phyloP scores from a whole-genome alignment of 2,797 vertebrate genomes.

The Muscicapa striata region DNA sequence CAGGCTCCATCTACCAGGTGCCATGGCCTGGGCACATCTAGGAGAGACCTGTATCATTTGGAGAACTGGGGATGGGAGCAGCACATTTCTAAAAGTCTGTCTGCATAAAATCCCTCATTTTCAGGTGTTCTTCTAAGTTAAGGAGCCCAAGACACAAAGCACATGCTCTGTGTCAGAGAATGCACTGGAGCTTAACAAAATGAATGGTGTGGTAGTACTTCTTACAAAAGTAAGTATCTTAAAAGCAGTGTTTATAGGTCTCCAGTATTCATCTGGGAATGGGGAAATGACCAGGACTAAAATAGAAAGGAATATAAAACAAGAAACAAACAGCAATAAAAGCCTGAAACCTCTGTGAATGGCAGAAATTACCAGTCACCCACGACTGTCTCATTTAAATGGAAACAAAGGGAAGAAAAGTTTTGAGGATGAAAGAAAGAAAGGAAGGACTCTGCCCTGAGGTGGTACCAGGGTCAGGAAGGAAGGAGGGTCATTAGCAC shows the following conservation, averaged over 20 bases:
- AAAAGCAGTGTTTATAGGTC: background rate
- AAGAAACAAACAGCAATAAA: background rate
- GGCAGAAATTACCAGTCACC: background rate
- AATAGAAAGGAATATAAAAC: background rate
- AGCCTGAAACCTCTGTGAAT: background rate
- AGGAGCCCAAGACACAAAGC: background rate
- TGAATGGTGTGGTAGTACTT: background rate
- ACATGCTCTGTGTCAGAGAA: background rate
- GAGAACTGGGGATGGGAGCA: background rate
- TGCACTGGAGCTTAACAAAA: background rate
- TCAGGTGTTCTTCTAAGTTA: background rate
- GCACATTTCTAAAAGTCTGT: background rate
- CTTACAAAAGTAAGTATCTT: background rate
- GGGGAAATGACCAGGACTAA: background rate
- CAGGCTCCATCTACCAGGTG: background rate
- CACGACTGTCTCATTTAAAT: background rate
- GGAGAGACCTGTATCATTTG: background rate
- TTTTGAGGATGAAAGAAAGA: background rate
- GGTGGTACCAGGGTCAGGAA: background rate
- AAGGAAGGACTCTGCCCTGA: background rate
- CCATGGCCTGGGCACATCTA: fast-evolving
- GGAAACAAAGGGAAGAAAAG: background rate
- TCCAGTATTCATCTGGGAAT: background rate
- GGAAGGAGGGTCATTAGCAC: background rate
- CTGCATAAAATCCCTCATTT: background rate